A percentile compares a stretch with the other conserved stretches of the same genome.
Conservation (phyloP, 2,797 vertebrate genomes). For the Chromis chromis region DNA sequence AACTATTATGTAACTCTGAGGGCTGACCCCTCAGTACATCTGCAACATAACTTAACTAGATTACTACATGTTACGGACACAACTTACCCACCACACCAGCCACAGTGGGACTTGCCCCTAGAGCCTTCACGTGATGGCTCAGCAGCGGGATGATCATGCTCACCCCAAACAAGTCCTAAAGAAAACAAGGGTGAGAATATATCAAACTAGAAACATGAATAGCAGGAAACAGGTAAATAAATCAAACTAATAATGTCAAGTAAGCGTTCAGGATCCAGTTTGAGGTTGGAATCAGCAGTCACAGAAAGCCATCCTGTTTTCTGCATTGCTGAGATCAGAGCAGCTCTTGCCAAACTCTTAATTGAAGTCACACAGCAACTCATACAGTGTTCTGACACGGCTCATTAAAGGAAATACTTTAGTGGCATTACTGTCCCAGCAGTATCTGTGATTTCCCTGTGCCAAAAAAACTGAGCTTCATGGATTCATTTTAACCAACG, state of each 20-base stretch:
- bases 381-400: conserved; percentile 56
- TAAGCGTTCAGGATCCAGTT: background rate
- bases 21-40: background rate
- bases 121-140: conserved; percentile 92
- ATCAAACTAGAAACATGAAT: background rate
- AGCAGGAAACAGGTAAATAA: background rate
- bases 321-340: conserved; percentile 35
- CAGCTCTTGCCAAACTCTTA: conserved; percentile 57
- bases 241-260: background rate
- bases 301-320: conserved; percentile 30
- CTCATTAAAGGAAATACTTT: conserved; percentile 59
- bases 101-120: conserved; percentile 93
- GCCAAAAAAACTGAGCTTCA: background rate
- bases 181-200: conserved; percentile 8
- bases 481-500: conserved; percentile 16
- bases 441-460: background rate
- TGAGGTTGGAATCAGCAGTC: background rate
- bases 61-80: background rate
- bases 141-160: conserved; percentile 96
- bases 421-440: background rate
- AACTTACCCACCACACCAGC: conserved; percentile 93
- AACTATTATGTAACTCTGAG: background rate
- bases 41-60: background rate
- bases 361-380: conserved; percentile 77
- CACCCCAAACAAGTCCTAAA: conserved; percentile 95